Conservation (phyloP, 2,113 vertebrate species). For the Hepsetus odoe region DNA sequence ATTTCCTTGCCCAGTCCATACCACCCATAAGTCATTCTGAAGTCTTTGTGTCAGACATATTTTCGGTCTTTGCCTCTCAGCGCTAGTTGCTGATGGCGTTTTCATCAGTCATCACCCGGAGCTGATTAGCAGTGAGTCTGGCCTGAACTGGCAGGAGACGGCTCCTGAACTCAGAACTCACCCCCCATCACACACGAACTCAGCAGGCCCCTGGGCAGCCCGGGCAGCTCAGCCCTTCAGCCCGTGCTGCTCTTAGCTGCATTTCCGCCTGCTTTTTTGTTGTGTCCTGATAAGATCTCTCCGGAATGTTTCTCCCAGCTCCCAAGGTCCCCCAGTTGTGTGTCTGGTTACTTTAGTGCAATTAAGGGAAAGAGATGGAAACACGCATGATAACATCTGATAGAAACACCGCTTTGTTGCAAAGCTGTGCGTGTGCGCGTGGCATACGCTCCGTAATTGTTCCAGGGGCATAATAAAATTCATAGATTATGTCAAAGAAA, state of each 20-base stretch:
- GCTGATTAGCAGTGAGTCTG: slow-evolving; percentile 56
- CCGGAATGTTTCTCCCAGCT: slow-evolving; percentile 45
- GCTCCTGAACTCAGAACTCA: slow-evolving; percentile 72
- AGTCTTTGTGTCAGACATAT: background rate
- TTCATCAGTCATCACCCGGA: slow-evolving; percentile 67
- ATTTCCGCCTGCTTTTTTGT: slow-evolving; percentile 61
- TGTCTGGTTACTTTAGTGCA: slow-evolving; percentile 57
- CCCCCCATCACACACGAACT: slow-evolving; percentile 77
- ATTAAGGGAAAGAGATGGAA: slow-evolving; percentile 53
- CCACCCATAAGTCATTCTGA: background rate
- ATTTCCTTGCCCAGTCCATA: background rate
- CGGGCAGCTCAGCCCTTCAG: slow-evolving; percentile 51
- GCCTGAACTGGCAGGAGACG: slow-evolving; percentile 78
- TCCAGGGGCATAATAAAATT: slow-evolving; percentile 38
- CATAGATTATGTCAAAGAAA: slow-evolving; percentile 38
- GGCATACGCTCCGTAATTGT: slow-evolving; percentile 44
- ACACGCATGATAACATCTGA: slow-evolving; percentile 39
- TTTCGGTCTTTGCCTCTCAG: slow-evolving; percentile 40
- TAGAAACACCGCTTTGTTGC: slow-evolving; percentile 46
- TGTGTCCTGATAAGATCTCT: slow-evolving; percentile 57
- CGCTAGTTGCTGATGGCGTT: slow-evolving; percentile 66
- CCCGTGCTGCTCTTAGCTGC: slow-evolving; percentile 25
- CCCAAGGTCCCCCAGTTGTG: slow-evolving; percentile 53
- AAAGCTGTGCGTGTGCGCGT: slow-evolving; percentile 42
- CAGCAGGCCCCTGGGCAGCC: slow-evolving; percentile 62